Conservation (phyloP, 2,113 vertebrate genomes). For the Cyanoliseus patagonus region DNA sequence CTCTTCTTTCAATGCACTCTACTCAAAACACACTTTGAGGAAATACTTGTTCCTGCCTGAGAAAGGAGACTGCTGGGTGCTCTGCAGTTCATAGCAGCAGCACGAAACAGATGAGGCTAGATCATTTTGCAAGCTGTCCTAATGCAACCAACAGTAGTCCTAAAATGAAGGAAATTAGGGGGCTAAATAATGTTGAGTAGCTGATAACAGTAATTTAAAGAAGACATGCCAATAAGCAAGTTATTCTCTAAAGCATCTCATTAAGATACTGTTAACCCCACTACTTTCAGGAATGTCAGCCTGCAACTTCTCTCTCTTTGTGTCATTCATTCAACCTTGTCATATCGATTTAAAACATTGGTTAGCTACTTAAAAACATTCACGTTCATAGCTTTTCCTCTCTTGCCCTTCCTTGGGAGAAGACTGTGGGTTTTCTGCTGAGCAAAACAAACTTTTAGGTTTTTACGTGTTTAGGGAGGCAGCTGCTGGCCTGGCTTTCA, state of each 20-base stretch:
- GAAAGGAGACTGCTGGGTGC: not conserved
- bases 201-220: not conserved
- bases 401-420: not conserved
- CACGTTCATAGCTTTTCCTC: not conserved
- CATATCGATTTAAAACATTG: not conserved
- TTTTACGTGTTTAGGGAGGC: not conserved
- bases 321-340: not conserved
- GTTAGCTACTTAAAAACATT: not conserved
- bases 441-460: not conserved
- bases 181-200: not conserved
- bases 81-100: not conserved
- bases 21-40: not conserved
- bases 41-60: constrained; percentile 40
- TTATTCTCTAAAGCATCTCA: not conserved
- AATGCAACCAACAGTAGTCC: not conserved
- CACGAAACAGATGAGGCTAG: not conserved
- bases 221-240: not conserved
- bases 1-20: not conserved
- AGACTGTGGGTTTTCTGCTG: not conserved
- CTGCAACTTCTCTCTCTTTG: not conserved
- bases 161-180: not conserved
- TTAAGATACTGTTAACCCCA: not conserved
- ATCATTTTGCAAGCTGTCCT: not conserved
- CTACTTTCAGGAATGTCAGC: not conserved
- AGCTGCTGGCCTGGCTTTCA: not conserved